Percentiles rank a stretch among this genome's conserved stretches.
Conservation (phyloP, 1,140 invertebrate species). For the Achroia grisella region DNA sequence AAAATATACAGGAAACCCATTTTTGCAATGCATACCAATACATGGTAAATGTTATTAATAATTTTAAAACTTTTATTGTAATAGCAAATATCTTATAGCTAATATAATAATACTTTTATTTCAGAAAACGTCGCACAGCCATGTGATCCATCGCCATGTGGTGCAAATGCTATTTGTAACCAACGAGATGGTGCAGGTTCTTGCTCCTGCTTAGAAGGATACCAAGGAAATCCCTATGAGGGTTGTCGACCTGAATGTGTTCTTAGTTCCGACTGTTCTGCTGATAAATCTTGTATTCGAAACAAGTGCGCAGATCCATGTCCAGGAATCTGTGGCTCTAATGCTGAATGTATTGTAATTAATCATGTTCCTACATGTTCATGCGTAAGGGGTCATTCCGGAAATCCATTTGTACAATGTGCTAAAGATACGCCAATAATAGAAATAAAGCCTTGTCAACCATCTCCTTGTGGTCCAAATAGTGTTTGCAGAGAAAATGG, state of each 20-base stretch:
- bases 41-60: conserved; percentile 71
- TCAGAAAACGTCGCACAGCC: conserved; percentile 74
- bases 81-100: background rate
- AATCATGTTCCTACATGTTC: conserved; percentile 85
- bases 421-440: conserved; percentile 36
- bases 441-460: conserved; percentile 76
- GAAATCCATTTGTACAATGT: conserved; percentile 79
- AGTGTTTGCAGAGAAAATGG: conserved; percentile 77
- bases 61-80: conserved; percentile 1
- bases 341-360: conserved; percentile 84
- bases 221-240: conserved; percentile 80
- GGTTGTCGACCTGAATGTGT: conserved; percentile 85
- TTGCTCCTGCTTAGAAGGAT: conserved; percentile 82
- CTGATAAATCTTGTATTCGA: conserved; percentile 82
- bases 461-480: conserved; percentile 82
- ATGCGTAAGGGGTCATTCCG: conserved; percentile 82
- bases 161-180: conserved; percentile 83
- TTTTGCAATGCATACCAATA: conserved; percentile 77
- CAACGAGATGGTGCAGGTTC: conserved; percentile 77
- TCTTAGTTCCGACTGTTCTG: conserved; percentile 84
- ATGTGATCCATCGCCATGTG: conserved; percentile 85
- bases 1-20: conserved; percentile 86
- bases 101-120: conserved; percentile 22
- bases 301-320: conserved; percentile 86
- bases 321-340: conserved; percentile 83